phyloP scores from a whole-genome alignment of 2,113 vertebrate species.

The Phalacrocorax brasilianus region DNA sequence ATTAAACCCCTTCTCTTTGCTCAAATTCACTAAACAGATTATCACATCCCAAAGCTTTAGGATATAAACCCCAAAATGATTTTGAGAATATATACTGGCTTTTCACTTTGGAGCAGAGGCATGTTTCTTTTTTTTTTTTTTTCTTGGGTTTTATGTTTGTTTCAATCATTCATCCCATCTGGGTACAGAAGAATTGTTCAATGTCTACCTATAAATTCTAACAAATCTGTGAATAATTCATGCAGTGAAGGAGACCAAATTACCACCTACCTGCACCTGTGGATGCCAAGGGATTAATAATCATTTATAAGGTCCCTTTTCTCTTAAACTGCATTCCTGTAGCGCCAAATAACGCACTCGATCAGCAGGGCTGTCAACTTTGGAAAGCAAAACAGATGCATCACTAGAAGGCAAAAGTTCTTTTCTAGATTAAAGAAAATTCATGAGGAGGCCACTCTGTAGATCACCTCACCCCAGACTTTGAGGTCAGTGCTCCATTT shows the following conservation, averaged over 20 bases:
- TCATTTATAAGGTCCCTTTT: neutral
- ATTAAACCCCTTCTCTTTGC: neutral
- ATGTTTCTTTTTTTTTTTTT: neutral
- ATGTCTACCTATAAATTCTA: neutral
- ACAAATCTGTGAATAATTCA: slow-evolving; percentile 35
- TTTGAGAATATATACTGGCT: neutral
- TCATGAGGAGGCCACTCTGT: neutral
- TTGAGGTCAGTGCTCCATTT: neutral
- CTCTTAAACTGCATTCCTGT: neutral
- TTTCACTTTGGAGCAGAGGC: neutral
- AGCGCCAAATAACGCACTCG: neutral
- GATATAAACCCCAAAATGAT: neutral
- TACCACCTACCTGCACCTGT: neutral
- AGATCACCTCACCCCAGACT: neutral
- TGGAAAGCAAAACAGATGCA: neutral
- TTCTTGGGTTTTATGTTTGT: neutral
- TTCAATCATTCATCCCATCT: neutral
- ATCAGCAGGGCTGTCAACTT: neutral
- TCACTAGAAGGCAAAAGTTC: neutral
- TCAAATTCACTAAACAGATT: neutral
- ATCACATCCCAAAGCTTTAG: neutral
- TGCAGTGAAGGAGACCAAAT: neutral
- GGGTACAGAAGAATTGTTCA: neutral
- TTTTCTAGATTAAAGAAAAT: neutral
- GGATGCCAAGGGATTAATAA: neutral